Evolutionary conservation across 1,140 invertebrate species (phyloP).

Genomic region (Drosophila mojavensis): DNA sequence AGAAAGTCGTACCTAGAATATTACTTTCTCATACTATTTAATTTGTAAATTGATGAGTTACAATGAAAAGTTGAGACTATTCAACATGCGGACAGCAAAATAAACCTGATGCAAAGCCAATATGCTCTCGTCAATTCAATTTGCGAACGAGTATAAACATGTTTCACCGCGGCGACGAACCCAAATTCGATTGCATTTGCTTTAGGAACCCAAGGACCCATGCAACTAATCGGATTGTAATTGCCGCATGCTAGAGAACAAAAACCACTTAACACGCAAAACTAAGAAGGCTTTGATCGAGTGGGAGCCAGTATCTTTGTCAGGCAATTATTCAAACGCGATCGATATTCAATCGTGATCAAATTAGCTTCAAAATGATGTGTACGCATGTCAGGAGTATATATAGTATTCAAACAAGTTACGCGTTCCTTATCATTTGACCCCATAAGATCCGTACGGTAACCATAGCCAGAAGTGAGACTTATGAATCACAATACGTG

Average conservation of each 20-base stretch:
- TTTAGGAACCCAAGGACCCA: conserved; percentile 14
- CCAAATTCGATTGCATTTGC: conserved; percentile 13
- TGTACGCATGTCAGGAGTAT: neutral
- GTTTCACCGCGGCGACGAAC: conserved; percentile 2
- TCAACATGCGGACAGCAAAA: no score
- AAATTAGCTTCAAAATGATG: conserved; percentile 51
- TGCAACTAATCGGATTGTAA: conserved; percentile 80
- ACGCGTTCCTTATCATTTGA: no score
- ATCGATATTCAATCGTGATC: conserved; percentile 62
- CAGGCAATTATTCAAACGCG: conserved; percentile 71
- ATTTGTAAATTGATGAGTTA: no score
- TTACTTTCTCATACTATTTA: no score
- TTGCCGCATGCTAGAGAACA: conserved; percentile 68
- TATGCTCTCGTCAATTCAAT: neutral
- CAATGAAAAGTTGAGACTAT: no score
- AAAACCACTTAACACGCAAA: conserved; percentile 59
- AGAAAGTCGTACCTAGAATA: no score
- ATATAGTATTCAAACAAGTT: no score
- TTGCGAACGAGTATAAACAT: neutral
- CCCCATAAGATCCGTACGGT: no score
- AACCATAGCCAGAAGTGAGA: no score
- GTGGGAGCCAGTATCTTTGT: conserved; percentile 49
- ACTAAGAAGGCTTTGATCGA: conserved; percentile 34
- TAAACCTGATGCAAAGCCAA: no score
- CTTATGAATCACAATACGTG: no score